These are phyloP conservation scores for Sander vitreus DNA, from an alignment of 2,113 vertebrate genomes.

Conservation along the genomic window DNA sequence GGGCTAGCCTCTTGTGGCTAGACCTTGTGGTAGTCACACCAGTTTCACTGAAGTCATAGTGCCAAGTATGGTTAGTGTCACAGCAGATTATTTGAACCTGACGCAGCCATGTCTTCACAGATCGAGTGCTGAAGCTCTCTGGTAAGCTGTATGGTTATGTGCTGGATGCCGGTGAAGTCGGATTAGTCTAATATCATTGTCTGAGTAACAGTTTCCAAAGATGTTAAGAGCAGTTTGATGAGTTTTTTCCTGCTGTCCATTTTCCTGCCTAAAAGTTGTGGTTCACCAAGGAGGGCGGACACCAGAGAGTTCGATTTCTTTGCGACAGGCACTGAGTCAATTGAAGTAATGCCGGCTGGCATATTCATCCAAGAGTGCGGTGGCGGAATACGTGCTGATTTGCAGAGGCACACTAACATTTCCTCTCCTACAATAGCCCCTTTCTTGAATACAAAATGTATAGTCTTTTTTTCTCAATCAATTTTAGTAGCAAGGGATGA, in stretches of 20 bases:
- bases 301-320: slow-evolving; percentile 65
- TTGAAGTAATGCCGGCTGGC: slow-evolving; percentile 63
- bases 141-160: slow-evolving; percentile 47
- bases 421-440: slow-evolving; percentile 45
- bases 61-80: slow-evolving; percentile 73
- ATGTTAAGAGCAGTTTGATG: slow-evolving; percentile 72
- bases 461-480: slow-evolving; percentile 7
- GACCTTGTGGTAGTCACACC: slow-evolving; percentile 67
- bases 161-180: slow-evolving; percentile 37
- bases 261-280: slow-evolving; percentile 75
- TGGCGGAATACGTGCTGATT: slow-evolving; percentile 63
- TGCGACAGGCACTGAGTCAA: slow-evolving; percentile 67
- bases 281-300: slow-evolving; percentile 69
- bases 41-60: slow-evolving; percentile 65
- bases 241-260: slow-evolving; percentile 75
- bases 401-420: slow-evolving; percentile 53
- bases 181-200: slow-evolving; percentile 71
- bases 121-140: slow-evolving; percentile 41
- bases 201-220: slow-evolving; percentile 78
- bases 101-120: slow-evolving; percentile 55
- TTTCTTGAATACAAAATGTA: slow-evolving; percentile 29
- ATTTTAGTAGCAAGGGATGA: background rate
- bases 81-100: slow-evolving; percentile 65
- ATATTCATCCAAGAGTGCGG: slow-evolving; percentile 55
- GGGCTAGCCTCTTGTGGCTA: slow-evolving; percentile 69